phyloP scores from a whole-genome alignment of 2,113 vertebrate genomes.

The Triplophysa siluroides region DNA sequence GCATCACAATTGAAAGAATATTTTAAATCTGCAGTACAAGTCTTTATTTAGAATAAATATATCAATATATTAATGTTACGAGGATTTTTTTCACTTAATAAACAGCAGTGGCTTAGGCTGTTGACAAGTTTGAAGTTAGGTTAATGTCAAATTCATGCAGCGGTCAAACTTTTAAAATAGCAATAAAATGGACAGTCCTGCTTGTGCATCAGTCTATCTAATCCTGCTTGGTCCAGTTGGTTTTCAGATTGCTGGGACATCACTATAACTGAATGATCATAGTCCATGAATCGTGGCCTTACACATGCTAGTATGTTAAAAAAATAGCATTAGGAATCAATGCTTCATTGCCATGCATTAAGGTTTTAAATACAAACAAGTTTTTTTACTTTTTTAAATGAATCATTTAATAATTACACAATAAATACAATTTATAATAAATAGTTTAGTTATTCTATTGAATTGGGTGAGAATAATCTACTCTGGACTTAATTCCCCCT shows the following conservation, averaged over 20 bases:
- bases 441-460: background rate
- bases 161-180: slow-evolving; percentile 60
- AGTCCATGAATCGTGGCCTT: slow-evolving; percentile 4
- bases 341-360: background rate
- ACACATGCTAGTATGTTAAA: background rate
- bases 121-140: background rate
- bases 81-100: background rate
- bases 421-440: background rate
- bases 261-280: background rate
- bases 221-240: slow-evolving; percentile 64
- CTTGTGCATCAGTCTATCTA: slow-evolving; percentile 51
- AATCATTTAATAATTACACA: background rate
- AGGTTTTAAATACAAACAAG: no score
- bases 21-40: background rate
- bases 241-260: slow-evolving; percentile 10
- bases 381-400: background rate
- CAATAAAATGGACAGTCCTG: slow-evolving; percentile 51
- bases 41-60: no score
- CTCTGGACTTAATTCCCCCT: slow-evolving; percentile 33
- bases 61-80: no score
- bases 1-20: background rate
- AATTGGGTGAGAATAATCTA: background rate
- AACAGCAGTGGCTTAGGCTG: slow-evolving; percentile 19
- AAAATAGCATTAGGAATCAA: background rate
- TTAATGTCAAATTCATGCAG: background rate